These are phyloP conservation scores for Myotis vivesi DNA, from an alignment of 2,797 vertebrate genomes.

Conservation along the genomic window DNA sequence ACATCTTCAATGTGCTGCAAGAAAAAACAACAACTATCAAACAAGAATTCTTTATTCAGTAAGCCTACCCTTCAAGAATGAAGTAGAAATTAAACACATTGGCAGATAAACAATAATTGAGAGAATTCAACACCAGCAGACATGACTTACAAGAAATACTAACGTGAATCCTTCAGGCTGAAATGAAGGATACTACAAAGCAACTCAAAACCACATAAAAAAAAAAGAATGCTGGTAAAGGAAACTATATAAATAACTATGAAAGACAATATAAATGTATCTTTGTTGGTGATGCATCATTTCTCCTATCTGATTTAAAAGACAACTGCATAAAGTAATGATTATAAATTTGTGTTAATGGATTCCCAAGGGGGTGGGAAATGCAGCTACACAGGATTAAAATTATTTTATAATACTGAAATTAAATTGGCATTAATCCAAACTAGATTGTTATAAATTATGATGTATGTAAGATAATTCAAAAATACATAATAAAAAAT, in stretches of 20 bases:
- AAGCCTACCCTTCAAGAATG: background rate
- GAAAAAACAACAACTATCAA: background rate
- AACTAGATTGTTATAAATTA: background rate
- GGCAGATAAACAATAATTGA: background rate
- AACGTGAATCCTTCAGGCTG: background rate
- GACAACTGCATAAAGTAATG: background rate
- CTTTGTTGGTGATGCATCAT: background rate
- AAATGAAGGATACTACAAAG: background rate
- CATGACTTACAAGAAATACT: background rate
- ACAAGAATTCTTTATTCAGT: background rate
- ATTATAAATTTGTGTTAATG: background rate
- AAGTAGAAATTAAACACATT: background rate
- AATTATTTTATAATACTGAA: background rate
- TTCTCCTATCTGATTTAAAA: slow-evolving; percentile 1
- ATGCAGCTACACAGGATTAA: background rate
- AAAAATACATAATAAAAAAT: background rate
- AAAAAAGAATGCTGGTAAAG: background rate
- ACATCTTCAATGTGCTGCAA: background rate
- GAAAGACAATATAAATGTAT: background rate
- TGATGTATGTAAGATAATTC: background rate
- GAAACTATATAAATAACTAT: background rate
- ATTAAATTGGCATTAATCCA: background rate
- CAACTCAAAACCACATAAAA: background rate
- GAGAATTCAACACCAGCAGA: background rate
- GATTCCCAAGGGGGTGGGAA: background rate